These are phyloP conservation scores for Hesperia comma DNA, from an alignment of 2,888 invertebrate genomes.

Conservation along the genomic window DNA sequence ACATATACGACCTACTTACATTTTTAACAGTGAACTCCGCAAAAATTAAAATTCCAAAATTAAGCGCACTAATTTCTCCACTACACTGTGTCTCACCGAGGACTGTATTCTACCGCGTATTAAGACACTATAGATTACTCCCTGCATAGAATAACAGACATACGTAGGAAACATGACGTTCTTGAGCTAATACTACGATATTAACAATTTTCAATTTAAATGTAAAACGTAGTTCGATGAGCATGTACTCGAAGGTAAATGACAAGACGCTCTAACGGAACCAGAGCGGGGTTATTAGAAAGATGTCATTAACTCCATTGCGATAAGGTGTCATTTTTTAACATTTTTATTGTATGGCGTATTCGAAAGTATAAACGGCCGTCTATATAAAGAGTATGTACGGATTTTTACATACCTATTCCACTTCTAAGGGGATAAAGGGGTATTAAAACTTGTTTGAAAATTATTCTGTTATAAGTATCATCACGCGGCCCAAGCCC, in stretches of 20 bases:
- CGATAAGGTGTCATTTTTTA: too few relatives aligned
- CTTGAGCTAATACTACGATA: background rate
- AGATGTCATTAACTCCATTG: too few relatives aligned
- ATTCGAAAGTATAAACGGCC: too few relatives aligned
- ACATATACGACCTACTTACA: background rate
- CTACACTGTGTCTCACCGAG: constrained; percentile 11
- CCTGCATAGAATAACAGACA: background rate
- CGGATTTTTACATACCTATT: too few relatives aligned
- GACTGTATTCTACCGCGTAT: constrained; percentile 23
- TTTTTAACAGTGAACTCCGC: background rate
- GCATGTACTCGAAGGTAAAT: background rate
- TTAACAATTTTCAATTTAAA: too few relatives aligned
- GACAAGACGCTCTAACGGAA: background rate
- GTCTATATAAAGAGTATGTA: too few relatives aligned
- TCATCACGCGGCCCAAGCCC: too few relatives aligned
- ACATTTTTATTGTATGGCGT: too few relatives aligned
- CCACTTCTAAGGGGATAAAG: too few relatives aligned
- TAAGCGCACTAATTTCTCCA: constrained; percentile 1
- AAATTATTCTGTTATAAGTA: too few relatives aligned
- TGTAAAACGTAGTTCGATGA: constrained; percentile 1
- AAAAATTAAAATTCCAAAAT: background rate
- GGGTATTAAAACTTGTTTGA: too few relatives aligned
- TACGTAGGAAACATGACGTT: background rate
- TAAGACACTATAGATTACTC: constrained; percentile 11
- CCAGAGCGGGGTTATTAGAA: too few relatives aligned